Percentiles rank a stretch among this genome's conserved stretches.
These are phyloP conservation scores for Geothlypis trichas DNA, from an alignment of 2,113 vertebrate genomes.

Conservation along the genomic window DNA sequence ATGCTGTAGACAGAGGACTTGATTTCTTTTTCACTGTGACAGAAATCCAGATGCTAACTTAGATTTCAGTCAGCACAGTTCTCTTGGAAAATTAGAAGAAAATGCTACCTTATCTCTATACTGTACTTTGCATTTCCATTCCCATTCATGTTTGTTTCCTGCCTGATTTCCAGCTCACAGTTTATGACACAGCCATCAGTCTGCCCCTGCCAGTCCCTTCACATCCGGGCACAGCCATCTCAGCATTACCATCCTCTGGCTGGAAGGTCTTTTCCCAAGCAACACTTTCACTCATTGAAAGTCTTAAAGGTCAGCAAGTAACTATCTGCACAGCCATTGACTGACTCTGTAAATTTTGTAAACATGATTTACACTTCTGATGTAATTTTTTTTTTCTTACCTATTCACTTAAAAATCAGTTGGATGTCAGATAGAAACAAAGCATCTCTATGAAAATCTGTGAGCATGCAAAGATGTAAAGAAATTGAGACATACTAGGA, in stretches of 20 bases:
- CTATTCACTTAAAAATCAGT: neutral
- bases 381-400: neutral
- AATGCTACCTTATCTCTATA: neutral
- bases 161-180: constrained; percentile 69
- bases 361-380: neutral
- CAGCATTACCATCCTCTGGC: neutral
- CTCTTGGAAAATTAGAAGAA: neutral
- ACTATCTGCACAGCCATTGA: neutral
- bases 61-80: neutral
- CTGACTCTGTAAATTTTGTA: neutral
- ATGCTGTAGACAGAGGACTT: neutral
- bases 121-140: neutral
- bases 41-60: neutral
- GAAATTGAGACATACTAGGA: neutral
- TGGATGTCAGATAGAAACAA: neutral
- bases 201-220: constrained; percentile 77
- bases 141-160: neutral
- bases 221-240: neutral
- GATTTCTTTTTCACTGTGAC: neutral
- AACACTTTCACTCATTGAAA: constrained; percentile 18
- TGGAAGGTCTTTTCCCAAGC: constrained; percentile 25
- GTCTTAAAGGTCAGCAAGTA: constrained; percentile 63
- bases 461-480: neutral
- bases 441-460: neutral
- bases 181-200: constrained; percentile 61